Conservation (phyloP, 2,797 vertebrate genomes). For the Sebastes cheni region DNA sequence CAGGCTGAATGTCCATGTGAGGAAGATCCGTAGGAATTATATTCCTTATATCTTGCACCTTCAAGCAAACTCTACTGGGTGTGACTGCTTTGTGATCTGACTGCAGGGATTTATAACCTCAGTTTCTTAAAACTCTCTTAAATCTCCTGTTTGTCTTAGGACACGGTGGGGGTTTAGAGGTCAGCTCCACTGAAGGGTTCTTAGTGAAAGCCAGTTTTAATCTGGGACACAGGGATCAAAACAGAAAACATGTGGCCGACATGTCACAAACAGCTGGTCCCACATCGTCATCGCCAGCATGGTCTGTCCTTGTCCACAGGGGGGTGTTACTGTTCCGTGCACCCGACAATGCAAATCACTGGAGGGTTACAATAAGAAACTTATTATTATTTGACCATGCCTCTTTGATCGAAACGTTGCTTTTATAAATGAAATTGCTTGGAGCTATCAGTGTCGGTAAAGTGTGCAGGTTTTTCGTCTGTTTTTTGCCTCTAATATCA, state of each 20-base stretch:
- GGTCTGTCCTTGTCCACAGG: constrained; percentile 34
- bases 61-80: neutral
- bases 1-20: neutral
- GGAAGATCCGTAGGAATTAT: neutral
- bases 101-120: neutral
- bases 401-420: too few species aligned
- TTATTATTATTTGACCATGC: neutral
- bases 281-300: too few species aligned
- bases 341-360: neutral
- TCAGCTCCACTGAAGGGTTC: neutral
- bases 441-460: neutral
- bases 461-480: neutral
- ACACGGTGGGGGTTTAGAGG: neutral
- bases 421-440: neutral
- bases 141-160: neutral
- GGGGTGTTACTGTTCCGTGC: constrained; percentile 18
- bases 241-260: too few species aligned
- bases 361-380: neutral
- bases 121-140: neutral
- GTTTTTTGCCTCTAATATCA: neutral
- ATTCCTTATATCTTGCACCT: neutral
- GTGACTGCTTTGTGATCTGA: neutral
- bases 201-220: neutral
- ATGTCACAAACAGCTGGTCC: neutral
- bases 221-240: neutral